phyloP scores from a whole-genome alignment of 2,113 vertebrate species.

The Micromys minutus region DNA sequence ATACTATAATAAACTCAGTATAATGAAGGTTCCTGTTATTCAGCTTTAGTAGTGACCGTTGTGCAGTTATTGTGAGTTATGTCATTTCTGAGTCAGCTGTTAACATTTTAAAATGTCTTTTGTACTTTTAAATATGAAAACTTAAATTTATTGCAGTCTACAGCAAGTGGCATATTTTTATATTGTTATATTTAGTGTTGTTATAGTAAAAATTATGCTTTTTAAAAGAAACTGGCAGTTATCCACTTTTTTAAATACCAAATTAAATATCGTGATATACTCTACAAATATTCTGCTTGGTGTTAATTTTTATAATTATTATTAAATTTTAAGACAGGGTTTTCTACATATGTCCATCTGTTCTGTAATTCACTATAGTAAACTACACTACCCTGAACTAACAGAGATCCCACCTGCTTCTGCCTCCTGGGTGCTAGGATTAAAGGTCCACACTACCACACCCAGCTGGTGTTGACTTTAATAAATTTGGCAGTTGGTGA shows the following conservation, averaged over 20 bases:
- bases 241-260: constrained; percentile 27
- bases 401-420: not conserved
- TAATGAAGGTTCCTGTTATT: not conserved
- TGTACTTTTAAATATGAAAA: constrained; percentile 42
- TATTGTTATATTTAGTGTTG: constrained; percentile 50
- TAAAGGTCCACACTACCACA: not conserved
- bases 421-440: not conserved
- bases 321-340: not conserved
- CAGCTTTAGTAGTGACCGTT: not conserved
- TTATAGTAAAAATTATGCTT: constrained; percentile 41
- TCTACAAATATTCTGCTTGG: constrained; percentile 6
- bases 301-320: constrained; percentile 3
- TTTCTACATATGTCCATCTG: not conserved
- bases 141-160: not conserved
- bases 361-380: not conserved
- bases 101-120: constrained; percentile 43
- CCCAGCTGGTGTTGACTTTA: not conserved
- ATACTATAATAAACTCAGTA: not conserved
- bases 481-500: not conserved
- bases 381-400: not conserved
- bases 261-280: constrained; percentile 12
- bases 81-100: not conserved
- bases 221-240: not conserved
- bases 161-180: constrained; percentile 38
- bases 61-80: too few species aligned